phyloP scores from a whole-genome alignment of 2,888 invertebrate species.

The Melitaea athalia region DNA sequence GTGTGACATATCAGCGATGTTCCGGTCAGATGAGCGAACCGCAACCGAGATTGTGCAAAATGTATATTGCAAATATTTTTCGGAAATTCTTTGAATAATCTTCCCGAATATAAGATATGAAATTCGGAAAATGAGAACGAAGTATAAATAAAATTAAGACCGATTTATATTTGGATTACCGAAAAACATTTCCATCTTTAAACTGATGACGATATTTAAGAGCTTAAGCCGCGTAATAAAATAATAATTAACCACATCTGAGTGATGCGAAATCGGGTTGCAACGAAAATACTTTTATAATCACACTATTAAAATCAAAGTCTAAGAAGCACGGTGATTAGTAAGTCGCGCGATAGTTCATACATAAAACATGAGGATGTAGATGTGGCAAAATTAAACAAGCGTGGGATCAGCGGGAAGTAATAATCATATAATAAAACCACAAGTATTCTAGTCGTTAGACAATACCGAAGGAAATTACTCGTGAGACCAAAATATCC shows the following conservation, averaged over 20 bases:
- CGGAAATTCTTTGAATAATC: not conserved
- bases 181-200: not conserved
- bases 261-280: not conserved
- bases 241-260: conserved; percentile 4
- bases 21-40: conserved; percentile 35
- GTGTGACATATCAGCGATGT: conserved; percentile 34
- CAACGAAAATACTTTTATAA: conserved; percentile 13
- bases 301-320: conserved; percentile 4
- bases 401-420: conserved; percentile 30
- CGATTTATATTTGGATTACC: not conserved
- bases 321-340: conserved; percentile 8
- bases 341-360: conserved; percentile 8
- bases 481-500: conserved; percentile 8
- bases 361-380: conserved; percentile 23
- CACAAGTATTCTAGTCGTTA: conserved; percentile 18
- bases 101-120: not conserved
- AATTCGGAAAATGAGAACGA: not conserved
- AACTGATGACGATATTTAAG: not conserved
- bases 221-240: conserved; percentile 1
- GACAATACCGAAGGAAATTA: conserved; percentile 18
- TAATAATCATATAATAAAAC: conserved; percentile 36
- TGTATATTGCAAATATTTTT: conserved; percentile 8
- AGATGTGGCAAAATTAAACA: conserved; percentile 18
- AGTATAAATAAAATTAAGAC: conserved; percentile 1
- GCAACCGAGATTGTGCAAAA: conserved; percentile 19